Evolutionary conservation across 2,797 vertebrate genomes (phyloP), one percentile per base, ranked within the genome.

Genomic region (Chaunax sp.): DNA sequence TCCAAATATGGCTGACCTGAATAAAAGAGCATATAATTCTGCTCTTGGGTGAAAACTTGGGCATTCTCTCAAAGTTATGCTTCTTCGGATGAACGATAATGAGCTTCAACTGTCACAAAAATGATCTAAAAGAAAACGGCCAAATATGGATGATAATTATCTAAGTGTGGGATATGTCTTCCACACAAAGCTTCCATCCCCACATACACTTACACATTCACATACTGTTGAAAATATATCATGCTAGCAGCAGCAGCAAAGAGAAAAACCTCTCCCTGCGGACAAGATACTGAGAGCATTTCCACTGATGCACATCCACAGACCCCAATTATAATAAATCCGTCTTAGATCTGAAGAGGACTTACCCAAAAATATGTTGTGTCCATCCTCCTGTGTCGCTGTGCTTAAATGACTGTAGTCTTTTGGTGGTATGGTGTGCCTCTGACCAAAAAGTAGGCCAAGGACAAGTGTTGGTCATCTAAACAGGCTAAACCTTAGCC

Each of bases 401-500:
- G 58, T 82, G 78, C 75, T 85, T 60, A 59, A 85, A 81, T 2
- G 79, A 84, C 83, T 79, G 61, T 54, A 56, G 75, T 83, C 75
- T 82, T 81, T 80, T 77, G 60, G 76, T 57, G 82, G 68, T 65
- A 23, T 70, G 69, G 64, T 71, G 30, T 73, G 74, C 84, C 61
- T 87, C 78, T 74, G 80, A 81, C 52, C 63, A 45, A 60, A 75
- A 92, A 88, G 73, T 92, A 90, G 91, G 91, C 88, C 91, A 92
- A 92, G 91, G 90, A 89, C 91, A 68, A 81, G 71, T 18, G 62
- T 82, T 88, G 91, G 90, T 84, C 87, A 86, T 84, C 73, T 60
- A 83, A 87, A 81, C 84, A 78, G 91, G 74, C 67, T 90, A 67
- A 87, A 85, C 70, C 72, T 58, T 35, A 71, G 83, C 80, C 77